phyloP scores from a whole-genome alignment of 2,113 vertebrate genomes.

The Fregetta grallaria region DNA sequence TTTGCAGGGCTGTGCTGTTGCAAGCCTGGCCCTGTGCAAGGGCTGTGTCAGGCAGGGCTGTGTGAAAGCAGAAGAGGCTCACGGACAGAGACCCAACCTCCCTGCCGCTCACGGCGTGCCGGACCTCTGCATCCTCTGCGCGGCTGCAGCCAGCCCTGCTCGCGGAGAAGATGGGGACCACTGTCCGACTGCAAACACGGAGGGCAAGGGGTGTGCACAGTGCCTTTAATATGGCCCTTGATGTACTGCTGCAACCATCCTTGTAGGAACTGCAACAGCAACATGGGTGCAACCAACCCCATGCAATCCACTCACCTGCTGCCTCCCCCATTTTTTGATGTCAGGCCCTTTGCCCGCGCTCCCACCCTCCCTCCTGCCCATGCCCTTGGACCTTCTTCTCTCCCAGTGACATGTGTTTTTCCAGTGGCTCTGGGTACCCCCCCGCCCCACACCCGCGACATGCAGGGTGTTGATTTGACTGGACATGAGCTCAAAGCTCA shows the following conservation, averaged over 20 bases:
- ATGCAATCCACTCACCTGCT: background rate
- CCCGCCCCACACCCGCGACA: background rate
- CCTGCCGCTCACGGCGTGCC: fast-evolving
- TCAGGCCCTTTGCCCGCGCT: fast-evolving
- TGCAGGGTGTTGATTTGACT: constrained; percentile 74
- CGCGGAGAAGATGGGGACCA: fast-evolving
- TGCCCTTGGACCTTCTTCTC: constrained; percentile 49
- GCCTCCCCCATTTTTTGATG: background rate
- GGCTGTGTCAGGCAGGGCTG: background rate
- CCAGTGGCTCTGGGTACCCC: background rate
- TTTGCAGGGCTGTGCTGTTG: background rate
- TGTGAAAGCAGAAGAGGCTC: background rate
- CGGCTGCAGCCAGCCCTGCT: background rate
- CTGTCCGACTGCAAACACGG: fast-evolving
- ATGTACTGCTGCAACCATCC: background rate
- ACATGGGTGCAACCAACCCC: background rate
- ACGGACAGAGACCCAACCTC: fast-evolving
- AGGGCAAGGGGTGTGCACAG: too few relatives aligned
- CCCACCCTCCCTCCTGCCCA: background rate
- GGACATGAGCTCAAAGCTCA: constrained; percentile 83
- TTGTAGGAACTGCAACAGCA: background rate
- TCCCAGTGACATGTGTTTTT: background rate
- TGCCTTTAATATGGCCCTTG: background rate
- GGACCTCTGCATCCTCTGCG: background rate
- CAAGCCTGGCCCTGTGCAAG: background rate